Evolutionary conservation across 1,140 invertebrate genomes (phyloP), one percentile per base, ranked within the genome.

Genomic region (Drosophila lini): DNA sequence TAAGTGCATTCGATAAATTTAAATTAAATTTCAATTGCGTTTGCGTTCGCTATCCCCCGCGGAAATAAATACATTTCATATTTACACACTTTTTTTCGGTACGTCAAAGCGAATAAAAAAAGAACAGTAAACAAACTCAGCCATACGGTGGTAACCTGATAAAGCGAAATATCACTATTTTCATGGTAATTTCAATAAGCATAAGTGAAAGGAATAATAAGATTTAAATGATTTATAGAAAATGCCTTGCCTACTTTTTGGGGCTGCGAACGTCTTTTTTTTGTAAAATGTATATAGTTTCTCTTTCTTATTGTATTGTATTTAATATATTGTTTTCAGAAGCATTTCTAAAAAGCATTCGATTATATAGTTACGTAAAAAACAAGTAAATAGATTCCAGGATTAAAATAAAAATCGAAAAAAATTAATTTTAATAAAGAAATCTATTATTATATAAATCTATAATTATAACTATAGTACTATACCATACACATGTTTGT

Each of bases 1-100:
- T 69, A 67, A 69, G 65, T 69, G 61, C 57, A 32, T 16, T 61
- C 45, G 44, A 42, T 68, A 63, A 48, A 50, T 65, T 36, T 38
- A 55, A 55, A 55, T 55, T 38, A 55, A 55, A 55, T 55, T 55
- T 34, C 52, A 38, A 55, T 55, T 55, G 32, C 50, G 42, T 45
- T 11, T 44, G 42, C 42, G 16, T 36, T 36, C 31, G 28, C 15
- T n/a, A 34, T 36, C 32, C 16, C 50, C 50, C 13, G 16, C 8
- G 50, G 50, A 53, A 53, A 53, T 53, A 36, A 53, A 38, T 55
- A 36, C 50, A 53, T 38, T 55, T 55, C 34, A 55, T 55, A 55
- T 55, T 55, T 38, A 55, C 32, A 38, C 19, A 11, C 16, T 5
- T 38, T 36, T 53, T 53, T 38, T 55, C 8, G 34, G 13, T 10